Evolutionary conservation across 1,140 invertebrate genomes (phyloP), one percentile per base, ranked within the genome.

Genomic region (Drosophila cardini): DNA sequence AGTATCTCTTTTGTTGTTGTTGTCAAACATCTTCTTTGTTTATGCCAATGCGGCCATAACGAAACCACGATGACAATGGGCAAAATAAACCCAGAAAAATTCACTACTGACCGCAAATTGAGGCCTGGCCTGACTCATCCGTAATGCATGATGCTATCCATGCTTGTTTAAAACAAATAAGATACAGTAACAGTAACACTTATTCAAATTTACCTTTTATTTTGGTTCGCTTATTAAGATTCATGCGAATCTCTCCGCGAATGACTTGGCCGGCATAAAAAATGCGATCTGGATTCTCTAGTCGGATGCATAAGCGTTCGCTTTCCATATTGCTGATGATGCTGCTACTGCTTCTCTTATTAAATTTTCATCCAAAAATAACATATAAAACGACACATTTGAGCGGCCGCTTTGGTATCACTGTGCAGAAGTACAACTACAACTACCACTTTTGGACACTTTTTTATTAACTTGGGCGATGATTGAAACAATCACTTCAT

Each of bases 201-300:
- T 16, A 48, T 30, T 30, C 0, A 38, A 58, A 90, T 87, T 90
- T 79, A 92, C 91, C 91, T 57, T 90, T 75, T 40, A 92, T 92
- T 73, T 92, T 92, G 4, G 87, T 87, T 42, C 85, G 78, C 68
- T 92, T 92, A 40, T 60, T 81, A 9, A 90, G 55, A 67, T 87
- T 91, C 70, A 92, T 70, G 74, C 83, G 90, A 38, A 92, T 86
- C 52, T 91, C 83, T 16, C 91, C 91, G 30, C 79, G 76, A 53
- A 92, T 91, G 11, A 81, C 80, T 50, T 92, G 80, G 40, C 91
- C 91, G 36, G 80, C 86, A 67, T 83, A 87, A 48, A 91, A 92
- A 26, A 89, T 77, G 7, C 87, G 84, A 5, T 90, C 82, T 21
- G 91, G 72, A 64, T 81, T 90, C 18, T 91, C 87, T 57, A 92